phyloP scores from a whole-genome alignment of 2,888 invertebrate genomes.

The Cyclophora albipunctata region DNA sequence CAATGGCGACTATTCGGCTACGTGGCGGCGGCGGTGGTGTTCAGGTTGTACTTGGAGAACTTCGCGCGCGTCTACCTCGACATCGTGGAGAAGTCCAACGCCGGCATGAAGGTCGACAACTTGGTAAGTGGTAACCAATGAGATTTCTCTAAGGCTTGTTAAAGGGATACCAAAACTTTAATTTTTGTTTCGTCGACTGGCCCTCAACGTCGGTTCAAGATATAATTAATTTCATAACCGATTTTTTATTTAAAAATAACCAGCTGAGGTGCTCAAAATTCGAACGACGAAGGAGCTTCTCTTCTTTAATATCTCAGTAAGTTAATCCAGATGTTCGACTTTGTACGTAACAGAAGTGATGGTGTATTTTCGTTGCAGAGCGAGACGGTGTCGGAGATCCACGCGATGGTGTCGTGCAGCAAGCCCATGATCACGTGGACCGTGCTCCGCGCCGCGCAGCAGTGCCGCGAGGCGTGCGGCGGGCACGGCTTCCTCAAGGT shows the following conservation, averaged over 20 bases:
- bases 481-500: conserved; percentile 80
- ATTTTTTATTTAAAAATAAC: too few relatives aligned
- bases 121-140: conserved; percentile 45
- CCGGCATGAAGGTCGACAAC: conserved; percentile 62
- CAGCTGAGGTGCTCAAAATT: neutral
- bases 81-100: conserved; percentile 80
- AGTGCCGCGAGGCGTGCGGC: conserved; percentile 90
- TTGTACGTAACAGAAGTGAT: too few relatives aligned
- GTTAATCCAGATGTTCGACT: too few relatives aligned
- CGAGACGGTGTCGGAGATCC: conserved; percentile 80
- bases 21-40: conserved; percentile 80
- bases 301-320: neutral
- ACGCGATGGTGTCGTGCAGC: conserved; percentile 79
- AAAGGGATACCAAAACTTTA: too few relatives aligned
- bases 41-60: conserved; percentile 79
- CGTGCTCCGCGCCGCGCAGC: conserved; percentile 83
- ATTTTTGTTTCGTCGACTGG: too few relatives aligned
- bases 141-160: neutral
- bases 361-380: conserved; percentile 53
- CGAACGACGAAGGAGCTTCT: neutral
- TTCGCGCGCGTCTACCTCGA: conserved; percentile 80
- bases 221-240: too few relatives aligned
- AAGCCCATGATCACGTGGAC: conserved; percentile 86
- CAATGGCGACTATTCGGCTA: conserved; percentile 89
- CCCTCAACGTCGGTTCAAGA: too few relatives aligned